Evolutionary conservation across 2,888 invertebrate genomes (phyloP).

Genomic region (Andricus curvator): DNA sequence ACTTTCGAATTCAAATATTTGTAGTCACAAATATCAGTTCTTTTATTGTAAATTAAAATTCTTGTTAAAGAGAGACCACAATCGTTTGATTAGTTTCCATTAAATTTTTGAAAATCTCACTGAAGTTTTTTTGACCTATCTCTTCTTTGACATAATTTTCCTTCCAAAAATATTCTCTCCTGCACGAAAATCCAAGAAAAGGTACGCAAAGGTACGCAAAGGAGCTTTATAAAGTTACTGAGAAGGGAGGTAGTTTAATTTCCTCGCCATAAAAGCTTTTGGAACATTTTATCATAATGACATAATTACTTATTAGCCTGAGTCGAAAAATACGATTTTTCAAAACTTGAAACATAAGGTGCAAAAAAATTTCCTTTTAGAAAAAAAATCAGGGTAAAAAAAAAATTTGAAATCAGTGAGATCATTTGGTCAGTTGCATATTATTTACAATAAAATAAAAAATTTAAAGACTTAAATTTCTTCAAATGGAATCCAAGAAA

Average conservation of each 20-base stretch:
- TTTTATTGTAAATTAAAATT: too few relatives aligned
- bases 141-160: not conserved
- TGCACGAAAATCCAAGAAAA: not conserved
- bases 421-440: too few relatives aligned
- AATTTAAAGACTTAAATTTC: too few relatives aligned
- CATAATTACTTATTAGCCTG: too few relatives aligned
- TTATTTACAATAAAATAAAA: too few relatives aligned
- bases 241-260: constrained; percentile 20
- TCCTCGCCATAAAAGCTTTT: not conserved
- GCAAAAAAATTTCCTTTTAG: too few relatives aligned
- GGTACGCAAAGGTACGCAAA: not conserved
- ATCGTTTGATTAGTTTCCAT: not conserved
- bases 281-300: not conserved
- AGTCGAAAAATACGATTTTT: too few relatives aligned
- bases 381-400: too few relatives aligned
- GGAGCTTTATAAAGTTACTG: not conserved
- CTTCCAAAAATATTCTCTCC: not conserved
- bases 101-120: not conserved
- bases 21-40: not conserved
- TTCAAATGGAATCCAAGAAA: too few relatives aligned
- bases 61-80: not conserved
- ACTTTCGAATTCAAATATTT: not conserved
- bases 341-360: too few relatives aligned
- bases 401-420: too few relatives aligned
- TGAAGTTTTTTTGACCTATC: not conserved